Base-by-base conservation (phyloP, 2,797 vertebrate species). In the Lepus oiostolus region DNA sequence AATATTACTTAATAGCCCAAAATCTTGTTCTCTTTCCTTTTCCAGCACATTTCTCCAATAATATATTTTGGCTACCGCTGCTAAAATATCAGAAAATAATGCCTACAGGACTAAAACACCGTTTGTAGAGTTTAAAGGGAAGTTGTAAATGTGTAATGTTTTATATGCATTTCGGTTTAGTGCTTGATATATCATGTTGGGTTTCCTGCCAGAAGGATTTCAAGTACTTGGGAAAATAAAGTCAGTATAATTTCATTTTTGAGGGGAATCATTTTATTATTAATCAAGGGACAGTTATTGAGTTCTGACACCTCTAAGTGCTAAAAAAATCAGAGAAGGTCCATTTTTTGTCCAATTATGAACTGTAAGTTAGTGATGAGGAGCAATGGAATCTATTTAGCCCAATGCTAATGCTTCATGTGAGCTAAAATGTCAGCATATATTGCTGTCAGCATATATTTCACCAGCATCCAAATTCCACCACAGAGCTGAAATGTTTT, bases 111-210 rank as follows among this genome's bases (percentile, higher is more conserved):
- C 70, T 91, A 87, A 74, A 97, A 82, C 82, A 32, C 97, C 97
- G 82, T 96, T 97, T 92, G 90, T 81, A 94, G 54, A 86, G 96
- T 95, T 97, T 97, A 96, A 90, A 95, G 50, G 67, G 60, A 92
- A 74, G 80, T n/a, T 89, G 32, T 88, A 97, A 97, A 97, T 75
- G 38, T 90, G 93, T 94, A 94, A 97, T 96, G 87, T 85, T 95
- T 98, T 95, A 91, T 95, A 94, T 79, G 84, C 96, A 93, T 97
- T 98, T 98, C 93, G 93, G 92, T 94, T 97, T 95, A 96, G 63
- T 67, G 67, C 93, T 94, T 95, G 92, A 96, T 97, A 86, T 96
- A 96, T 97, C 94, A 83, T 94, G 88, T 88, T 97, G 92, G 96
- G 67, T 96, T 96, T 88, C 93, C 93, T 96, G 81, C 96, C 96